phyloP scores from a whole-genome alignment of 2,797 vertebrate species.

The Crenuchus spilurus region DNA sequence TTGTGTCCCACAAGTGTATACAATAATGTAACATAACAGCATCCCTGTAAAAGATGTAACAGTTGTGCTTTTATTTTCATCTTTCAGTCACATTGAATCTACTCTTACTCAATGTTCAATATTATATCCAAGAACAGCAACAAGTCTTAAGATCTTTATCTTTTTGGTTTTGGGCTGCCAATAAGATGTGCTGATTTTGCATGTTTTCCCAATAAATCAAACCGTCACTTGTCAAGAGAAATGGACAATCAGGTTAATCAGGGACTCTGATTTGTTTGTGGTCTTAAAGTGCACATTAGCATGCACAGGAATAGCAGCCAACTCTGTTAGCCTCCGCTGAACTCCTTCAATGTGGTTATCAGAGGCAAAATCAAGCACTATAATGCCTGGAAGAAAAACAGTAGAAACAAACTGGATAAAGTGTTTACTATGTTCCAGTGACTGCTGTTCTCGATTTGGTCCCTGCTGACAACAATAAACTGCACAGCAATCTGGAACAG shows the following conservation, averaged over 20 bases:
- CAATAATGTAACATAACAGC: too few relatives aligned
- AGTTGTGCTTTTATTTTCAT: too few relatives aligned
- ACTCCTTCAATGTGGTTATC: not conserved
- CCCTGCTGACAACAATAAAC: constrained; percentile 19
- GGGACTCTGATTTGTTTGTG: not conserved
- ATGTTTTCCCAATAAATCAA: not conserved
- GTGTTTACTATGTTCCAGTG: constrained; percentile 6
- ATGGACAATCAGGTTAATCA: not conserved
- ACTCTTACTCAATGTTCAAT: not conserved
- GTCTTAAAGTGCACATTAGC: not conserved
- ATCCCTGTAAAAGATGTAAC: too few relatives aligned
- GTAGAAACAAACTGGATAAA: not conserved
- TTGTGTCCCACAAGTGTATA: too few relatives aligned
- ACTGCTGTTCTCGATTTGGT: not conserved
- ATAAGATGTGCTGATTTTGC: not conserved
- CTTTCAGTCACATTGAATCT: not conserved
- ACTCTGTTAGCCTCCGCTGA: not conserved
- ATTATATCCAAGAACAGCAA: not conserved
- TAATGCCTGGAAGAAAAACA: not conserved
- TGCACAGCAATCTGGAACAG: constrained; percentile 20
- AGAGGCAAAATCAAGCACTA: constrained; percentile 21
- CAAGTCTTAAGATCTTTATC: not conserved
- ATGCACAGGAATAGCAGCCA: constrained; percentile 10
- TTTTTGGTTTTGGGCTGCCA: not conserved
- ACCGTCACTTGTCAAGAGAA: not conserved